Evolutionary conservation across 2,113 vertebrate genomes (phyloP).

Genomic region (Coptodon bakossiorum): DNA sequence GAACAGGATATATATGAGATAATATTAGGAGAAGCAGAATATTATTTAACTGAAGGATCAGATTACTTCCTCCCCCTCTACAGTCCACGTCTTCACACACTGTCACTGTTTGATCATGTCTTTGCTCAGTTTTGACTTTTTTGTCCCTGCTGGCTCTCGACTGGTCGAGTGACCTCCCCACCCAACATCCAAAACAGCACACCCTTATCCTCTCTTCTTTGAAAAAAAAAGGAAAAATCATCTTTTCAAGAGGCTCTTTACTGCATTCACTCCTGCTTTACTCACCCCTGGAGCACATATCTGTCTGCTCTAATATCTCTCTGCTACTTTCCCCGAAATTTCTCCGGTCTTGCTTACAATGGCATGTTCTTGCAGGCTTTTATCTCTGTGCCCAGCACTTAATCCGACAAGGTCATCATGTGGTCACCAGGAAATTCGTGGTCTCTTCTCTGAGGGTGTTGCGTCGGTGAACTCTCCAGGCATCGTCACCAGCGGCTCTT

Average conservation of each 20-base stretch:
- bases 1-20: not conserved
- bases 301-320: slow-evolving; percentile 16
- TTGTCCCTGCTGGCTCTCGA: not conserved
- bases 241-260: not conserved
- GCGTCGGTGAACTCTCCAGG: not conserved
- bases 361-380: not conserved
- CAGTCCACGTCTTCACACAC: not conserved
- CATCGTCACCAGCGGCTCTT: not conserved
- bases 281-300: not conserved
- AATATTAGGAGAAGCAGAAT: not conserved
- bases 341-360: not conserved
- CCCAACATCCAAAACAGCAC: not conserved
- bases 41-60: not conserved
- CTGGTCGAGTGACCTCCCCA: slow-evolving; percentile 23
- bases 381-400: not conserved
- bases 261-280: not conserved
- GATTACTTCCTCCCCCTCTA: not conserved
- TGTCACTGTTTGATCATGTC: not conserved
- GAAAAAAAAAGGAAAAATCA: not conserved
- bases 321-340: not conserved
- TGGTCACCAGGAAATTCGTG: not conserved
- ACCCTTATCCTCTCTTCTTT: not conserved
- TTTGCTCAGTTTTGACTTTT: not conserved
- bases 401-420: not conserved
- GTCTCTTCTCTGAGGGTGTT: not conserved